Base-by-base conservation (phyloP, 2,888 invertebrate genomes). In the Neoitamus cyanurus region DNA sequence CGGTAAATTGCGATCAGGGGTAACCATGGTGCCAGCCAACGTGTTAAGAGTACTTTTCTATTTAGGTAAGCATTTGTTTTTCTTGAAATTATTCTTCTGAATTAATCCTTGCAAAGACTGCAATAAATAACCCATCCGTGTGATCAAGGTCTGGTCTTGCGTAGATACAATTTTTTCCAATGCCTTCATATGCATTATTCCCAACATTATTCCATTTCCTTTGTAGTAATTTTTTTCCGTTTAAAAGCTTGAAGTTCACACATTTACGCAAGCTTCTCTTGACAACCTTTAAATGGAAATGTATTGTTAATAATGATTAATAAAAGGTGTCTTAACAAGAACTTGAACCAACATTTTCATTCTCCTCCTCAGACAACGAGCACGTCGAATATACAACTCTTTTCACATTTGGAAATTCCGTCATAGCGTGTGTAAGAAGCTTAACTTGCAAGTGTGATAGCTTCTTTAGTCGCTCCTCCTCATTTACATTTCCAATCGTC, bases 301-400 rank as follows among this genome's bases (percentile, higher is more conserved):
- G 1, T 42, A 42, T 42, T 4, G 6, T 42, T 42, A 42, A 5
- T n/a, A 87, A 93, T 92, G 85, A 92, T 92, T 9, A 95, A 92
- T 3, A 93, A 0, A 98, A 93, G 0, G n/a, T 42, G 30, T 11
- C n/a, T 13, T 85, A 3, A 7, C 34, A 34, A 34, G n/a, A 5
- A 6, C 0, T 42, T 4, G 5, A 84, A 36, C 20, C 9, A 28
- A 99, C 98, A 87, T 94, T 92, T 91, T 99, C 99, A 90, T 99
- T 99, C 92, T 99, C 98, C 91, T 97, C 95, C 0, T 94, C 93
- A 89, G 96, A 94, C 9, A 97, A 88, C 0, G 99, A 99, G 89
- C 99, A 99, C 0, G 99, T 99, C 48, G 99, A 99, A 91, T 99
- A 99, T 2, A 98, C 96, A 15, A 99, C 94, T 84, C 95, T 93